A percentile compares a stretch with the other conserved stretches of the same genome.
phyloP scores from a whole-genome alignment of 2,888 invertebrate species.

The Drosophila mulleri region DNA sequence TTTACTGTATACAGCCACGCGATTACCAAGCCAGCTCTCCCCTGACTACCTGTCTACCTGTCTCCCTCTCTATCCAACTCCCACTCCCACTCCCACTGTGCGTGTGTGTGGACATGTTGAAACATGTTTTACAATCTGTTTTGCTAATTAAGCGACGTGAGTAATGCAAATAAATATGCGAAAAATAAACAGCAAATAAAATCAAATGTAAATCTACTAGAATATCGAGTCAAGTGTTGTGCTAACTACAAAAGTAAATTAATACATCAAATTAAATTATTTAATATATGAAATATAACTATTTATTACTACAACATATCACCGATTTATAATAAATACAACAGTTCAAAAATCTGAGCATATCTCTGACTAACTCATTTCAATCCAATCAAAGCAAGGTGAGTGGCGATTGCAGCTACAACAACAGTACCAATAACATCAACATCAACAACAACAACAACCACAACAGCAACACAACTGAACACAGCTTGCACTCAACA shows the following conservation, averaged over 20 bases:
- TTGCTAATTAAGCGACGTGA: slow-evolving; percentile 35
- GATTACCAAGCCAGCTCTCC: slow-evolving; percentile 17
- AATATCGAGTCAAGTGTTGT: slow-evolving; percentile 4
- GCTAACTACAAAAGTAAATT: background rate
- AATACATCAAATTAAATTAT: background rate
- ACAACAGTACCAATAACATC: slow-evolving; percentile 12
- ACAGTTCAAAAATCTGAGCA: background rate
- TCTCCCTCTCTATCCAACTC: background rate
- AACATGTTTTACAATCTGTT: slow-evolving; percentile 40
- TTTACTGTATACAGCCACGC: slow-evolving; percentile 61
- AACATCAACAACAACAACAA: slow-evolving; percentile 4
- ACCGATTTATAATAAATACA: background rate
- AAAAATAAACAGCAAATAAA: background rate
- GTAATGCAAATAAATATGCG: slow-evolving; percentile 5
- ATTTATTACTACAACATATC: background rate
- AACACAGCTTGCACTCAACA: slow-evolving; percentile 44
- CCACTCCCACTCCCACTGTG: background rate
- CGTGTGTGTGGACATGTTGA: slow-evolving; percentile 10
- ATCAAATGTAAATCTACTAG: background rate
- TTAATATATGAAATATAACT: background rate
- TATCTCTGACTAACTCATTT: background rate
- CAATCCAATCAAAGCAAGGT: slow-evolving; percentile 33
- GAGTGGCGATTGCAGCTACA: slow-evolving; percentile 39
- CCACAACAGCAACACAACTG: slow-evolving; percentile 6
- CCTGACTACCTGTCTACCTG: background rate